Conservation (phyloP, 2,888 invertebrate species). For the Chelonus formosanus region DNA sequence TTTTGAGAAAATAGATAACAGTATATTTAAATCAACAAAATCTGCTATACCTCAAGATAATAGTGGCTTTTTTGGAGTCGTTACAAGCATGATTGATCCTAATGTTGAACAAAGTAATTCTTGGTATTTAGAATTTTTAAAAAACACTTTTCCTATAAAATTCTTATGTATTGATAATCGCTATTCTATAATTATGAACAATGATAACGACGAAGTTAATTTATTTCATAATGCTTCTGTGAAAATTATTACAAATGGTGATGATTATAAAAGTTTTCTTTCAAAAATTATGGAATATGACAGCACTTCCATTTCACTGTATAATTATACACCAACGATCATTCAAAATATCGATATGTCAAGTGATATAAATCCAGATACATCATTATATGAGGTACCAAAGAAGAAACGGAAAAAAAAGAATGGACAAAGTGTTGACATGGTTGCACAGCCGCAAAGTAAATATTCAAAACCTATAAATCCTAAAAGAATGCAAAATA, state of each 20-base stretch:
- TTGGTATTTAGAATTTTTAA: neutral
- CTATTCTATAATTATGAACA: constrained; percentile 3
- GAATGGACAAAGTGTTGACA: neutral
- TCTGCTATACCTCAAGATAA: neutral
- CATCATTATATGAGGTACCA: neutral
- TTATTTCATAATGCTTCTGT: neutral
- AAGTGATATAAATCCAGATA: neutral
- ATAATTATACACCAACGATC: constrained; percentile 1
- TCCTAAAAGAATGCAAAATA: neutral
- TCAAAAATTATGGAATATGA: neutral
- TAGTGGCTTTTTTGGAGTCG: neutral
- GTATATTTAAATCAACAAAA: neutral
- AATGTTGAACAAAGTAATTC: neutral
- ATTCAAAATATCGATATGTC: neutral
- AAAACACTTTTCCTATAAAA: neutral
- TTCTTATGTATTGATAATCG: constrained; percentile 5
- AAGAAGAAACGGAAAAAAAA: neutral
- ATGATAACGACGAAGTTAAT: constrained; percentile 8
- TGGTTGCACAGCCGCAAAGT: neutral
- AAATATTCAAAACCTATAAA: neutral
- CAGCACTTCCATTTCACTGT: neutral
- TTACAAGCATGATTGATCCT: constrained; percentile 7
- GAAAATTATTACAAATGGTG: neutral
- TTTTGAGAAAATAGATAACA: neutral
- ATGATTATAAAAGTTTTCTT: neutral